Evolutionary conservation across 2,797 vertebrate species (phyloP).

Genomic region (Enteromius trimaculatus): DNA sequence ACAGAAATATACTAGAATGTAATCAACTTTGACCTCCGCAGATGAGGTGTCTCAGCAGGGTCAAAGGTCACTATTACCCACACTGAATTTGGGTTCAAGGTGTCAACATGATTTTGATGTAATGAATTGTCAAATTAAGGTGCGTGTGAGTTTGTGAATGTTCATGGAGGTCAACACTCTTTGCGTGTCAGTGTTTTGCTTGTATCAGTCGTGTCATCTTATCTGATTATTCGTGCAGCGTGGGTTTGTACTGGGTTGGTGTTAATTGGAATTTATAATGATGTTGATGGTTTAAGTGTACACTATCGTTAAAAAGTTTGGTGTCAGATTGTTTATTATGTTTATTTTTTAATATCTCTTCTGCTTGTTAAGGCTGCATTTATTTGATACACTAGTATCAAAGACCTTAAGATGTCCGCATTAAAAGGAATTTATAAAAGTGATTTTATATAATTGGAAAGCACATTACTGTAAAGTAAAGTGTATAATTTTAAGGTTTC

Average conservation of each 20-base stretch:
- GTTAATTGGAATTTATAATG: neutral
- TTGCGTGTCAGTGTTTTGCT: neutral
- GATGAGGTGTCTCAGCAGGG: slow-evolving; percentile 8
- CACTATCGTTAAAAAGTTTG: neutral
- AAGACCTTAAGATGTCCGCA: no score
- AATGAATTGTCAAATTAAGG: slow-evolving; percentile 9
- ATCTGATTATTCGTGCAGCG: neutral
- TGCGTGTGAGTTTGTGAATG: neutral
- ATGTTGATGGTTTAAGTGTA: neutral
- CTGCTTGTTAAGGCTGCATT: no score
- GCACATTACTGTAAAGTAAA: no score
- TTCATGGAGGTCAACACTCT: neutral
- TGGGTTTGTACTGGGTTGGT: neutral
- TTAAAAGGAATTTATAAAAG: no score
- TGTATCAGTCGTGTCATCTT: neutral
- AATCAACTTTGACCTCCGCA: neutral
- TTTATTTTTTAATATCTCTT: neutral
- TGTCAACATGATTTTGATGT: slow-evolving; percentile 35
- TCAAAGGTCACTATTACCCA: slow-evolving; percentile 40
- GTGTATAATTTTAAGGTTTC: no score
- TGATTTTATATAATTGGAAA: no score
- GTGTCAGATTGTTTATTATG: slow-evolving; percentile 7
- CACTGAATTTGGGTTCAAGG: slow-evolving; percentile 7
- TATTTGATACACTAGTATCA: neutral
- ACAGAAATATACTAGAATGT: neutral